phyloP scores from a whole-genome alignment of 2,113 vertebrate genomes.

The Dipodomys ordii region DNA sequence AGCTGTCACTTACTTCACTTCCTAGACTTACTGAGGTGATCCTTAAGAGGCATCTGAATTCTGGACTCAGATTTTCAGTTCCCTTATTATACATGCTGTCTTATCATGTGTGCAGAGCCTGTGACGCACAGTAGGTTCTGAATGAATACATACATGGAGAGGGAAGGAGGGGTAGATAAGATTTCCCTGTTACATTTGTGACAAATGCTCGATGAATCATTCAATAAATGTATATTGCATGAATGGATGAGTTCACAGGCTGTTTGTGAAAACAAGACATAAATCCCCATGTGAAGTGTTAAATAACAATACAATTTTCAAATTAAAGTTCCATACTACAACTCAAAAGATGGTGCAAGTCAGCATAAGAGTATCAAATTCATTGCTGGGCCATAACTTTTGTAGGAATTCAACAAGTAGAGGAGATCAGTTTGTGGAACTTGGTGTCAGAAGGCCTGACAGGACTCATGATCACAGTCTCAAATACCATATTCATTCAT shows the following conservation, averaged over 20 bases:
- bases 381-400: slow-evolving; percentile 61
- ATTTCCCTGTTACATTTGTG: not conserved
- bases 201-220: not conserved
- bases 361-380: slow-evolving; percentile 37
- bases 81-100: not conserved
- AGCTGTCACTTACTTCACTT: not conserved
- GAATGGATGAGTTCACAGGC: slow-evolving; percentile 58
- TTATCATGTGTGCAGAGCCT: not conserved
- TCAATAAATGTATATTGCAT: not conserved
- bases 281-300: slow-evolving; percentile 68
- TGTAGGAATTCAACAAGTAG: slow-evolving; percentile 47
- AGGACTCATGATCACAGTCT: not conserved
- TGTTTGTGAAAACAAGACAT: slow-evolving; percentile 68
- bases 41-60: not conserved
- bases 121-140: not conserved
- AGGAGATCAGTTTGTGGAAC: slow-evolving; percentile 6
- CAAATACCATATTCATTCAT: not conserved
- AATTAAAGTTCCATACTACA: slow-evolving; percentile 61
- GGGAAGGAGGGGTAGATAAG: not conserved
- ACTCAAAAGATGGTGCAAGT: slow-evolving; percentile 18
- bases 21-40: not conserved
- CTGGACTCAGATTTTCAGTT: not conserved
- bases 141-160: not conserved
- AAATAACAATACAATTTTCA: slow-evolving; percentile 75
- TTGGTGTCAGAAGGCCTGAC: slow-evolving; percentile 43